A percentile compares a stretch with the other conserved stretches of the same genome.
phyloP scores from a whole-genome alignment of 2,797 vertebrate species.

The Glyptemys insculpta region DNA sequence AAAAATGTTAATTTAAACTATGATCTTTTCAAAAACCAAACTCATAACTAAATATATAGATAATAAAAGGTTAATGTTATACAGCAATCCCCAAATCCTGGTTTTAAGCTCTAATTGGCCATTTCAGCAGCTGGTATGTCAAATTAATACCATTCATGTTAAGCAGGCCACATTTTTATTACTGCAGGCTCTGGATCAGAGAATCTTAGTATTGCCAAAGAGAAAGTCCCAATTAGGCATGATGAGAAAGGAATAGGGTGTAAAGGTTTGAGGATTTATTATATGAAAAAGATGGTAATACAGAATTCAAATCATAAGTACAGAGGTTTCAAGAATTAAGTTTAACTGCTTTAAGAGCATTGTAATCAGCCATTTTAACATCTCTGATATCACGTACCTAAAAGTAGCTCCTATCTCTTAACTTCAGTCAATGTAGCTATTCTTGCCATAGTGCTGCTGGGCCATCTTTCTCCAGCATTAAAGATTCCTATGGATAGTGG shows the following conservation, averaged over 20 bases:
- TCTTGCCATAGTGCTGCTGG: background rate
- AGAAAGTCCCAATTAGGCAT: background rate
- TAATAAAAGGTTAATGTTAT: background rate
- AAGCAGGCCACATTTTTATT: background rate
- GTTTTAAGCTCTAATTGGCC: background rate
- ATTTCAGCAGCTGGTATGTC: background rate
- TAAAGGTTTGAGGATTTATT: background rate
- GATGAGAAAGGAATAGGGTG: background rate
- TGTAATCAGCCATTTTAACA: fast-evolving
- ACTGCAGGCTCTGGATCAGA: background rate
- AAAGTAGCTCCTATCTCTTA: background rate
- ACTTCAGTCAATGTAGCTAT: background rate
- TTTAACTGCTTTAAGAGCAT: background rate
- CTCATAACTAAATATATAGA: background rate
- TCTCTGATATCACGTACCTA: background rate
- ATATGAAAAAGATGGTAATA: background rate
- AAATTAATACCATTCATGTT: background rate
- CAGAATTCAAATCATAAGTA: background rate
- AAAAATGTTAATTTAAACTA: background rate
- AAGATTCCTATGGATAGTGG: background rate
- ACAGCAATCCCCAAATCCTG: background rate
- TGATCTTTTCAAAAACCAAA: background rate
- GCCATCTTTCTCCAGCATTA: background rate
- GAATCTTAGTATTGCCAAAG: background rate
- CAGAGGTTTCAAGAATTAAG: background rate